A percentile compares a stretch with the other conserved stretches of the same genome.
Evolutionary conservation across 2,888 invertebrate species (phyloP).

Genomic region (Eupithecia exiguata): DNA sequence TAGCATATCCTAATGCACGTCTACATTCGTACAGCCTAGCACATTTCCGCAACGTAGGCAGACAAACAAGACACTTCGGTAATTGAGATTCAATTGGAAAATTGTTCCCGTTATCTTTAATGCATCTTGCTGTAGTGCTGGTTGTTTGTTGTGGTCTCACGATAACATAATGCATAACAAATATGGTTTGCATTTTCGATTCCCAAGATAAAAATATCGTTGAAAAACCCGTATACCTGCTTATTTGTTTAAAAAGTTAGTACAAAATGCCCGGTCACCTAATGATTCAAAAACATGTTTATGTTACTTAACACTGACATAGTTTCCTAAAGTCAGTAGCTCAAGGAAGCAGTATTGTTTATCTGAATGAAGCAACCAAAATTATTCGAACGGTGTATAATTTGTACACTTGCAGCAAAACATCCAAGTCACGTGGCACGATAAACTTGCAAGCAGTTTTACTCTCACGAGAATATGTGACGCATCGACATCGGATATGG

Average conservation of each 20-base stretch:
- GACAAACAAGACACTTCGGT: conserved; percentile 21
- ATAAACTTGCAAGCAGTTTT: neutral
- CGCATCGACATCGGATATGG: conserved; percentile 32
- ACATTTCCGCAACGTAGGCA: conserved; percentile 22
- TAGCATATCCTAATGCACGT: conserved; percentile 17
- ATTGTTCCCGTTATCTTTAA: conserved; percentile 18
- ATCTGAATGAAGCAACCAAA: conserved; percentile 7
- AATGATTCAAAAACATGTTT: conserved; percentile 1
- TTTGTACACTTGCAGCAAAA: conserved; percentile 12
- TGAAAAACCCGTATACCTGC: neutral
- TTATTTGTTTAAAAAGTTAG: neutral
- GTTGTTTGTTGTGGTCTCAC: conserved; percentile 13
- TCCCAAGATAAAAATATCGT: neutral
- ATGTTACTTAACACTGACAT: conserved; percentile 16
- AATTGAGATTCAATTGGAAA: conserved; percentile 22
- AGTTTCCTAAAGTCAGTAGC: conserved; percentile 20
- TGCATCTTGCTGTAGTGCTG: conserved; percentile 4
- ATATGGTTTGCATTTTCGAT: neutral
- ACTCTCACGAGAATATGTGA: conserved; percentile 13
- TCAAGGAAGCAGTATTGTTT: conserved; percentile 23
- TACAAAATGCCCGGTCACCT: neutral
- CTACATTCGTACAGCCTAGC: conserved; percentile 15
- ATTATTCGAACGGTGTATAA: neutral
- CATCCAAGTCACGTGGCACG: conserved; percentile 8
- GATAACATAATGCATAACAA: neutral